Conservation (phyloP, 2,113 vertebrate species). For the Microcebus griseorufus region DNA sequence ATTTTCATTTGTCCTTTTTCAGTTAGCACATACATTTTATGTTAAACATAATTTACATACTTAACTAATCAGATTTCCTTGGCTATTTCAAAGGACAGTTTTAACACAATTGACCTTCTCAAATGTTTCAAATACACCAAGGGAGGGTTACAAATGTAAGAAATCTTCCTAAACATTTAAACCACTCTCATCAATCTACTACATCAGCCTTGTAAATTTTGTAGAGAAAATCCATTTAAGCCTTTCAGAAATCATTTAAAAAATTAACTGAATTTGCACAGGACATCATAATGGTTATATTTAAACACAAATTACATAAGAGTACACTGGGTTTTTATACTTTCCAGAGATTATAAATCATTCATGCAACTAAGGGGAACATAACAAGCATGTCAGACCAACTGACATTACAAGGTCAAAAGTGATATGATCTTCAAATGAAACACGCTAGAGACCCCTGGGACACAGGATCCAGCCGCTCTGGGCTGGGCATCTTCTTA, state of each 20-base stretch:
- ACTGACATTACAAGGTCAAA: conserved; percentile 43
- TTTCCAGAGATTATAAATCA: conserved; percentile 53
- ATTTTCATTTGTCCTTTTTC: neutral
- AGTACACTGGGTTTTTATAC: neutral
- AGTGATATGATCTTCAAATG: neutral
- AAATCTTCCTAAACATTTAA: conserved; percentile 15
- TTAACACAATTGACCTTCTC: neutral
- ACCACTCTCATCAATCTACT: neutral
- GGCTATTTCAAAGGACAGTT: neutral
- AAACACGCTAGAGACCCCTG: neutral
- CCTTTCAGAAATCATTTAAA: conserved; percentile 45
- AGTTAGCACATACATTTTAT: neutral
- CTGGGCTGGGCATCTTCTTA: neutral
- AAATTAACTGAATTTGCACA: conserved; percentile 39
- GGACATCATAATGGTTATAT: conserved; percentile 41
- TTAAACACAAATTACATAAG: conserved; percentile 55
- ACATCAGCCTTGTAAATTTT: neutral
- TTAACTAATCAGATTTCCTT: neutral
- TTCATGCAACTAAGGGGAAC: neutral
- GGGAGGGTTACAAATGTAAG: neutral
- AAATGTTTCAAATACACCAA: conserved; percentile 1
- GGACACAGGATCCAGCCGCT: neutral
- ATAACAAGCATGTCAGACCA: neutral
- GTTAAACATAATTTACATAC: neutral
- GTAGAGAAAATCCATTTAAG: conserved; percentile 20